phyloP scores from a whole-genome alignment of 2,113 vertebrate species.

The Ophiodon elongatus region DNA sequence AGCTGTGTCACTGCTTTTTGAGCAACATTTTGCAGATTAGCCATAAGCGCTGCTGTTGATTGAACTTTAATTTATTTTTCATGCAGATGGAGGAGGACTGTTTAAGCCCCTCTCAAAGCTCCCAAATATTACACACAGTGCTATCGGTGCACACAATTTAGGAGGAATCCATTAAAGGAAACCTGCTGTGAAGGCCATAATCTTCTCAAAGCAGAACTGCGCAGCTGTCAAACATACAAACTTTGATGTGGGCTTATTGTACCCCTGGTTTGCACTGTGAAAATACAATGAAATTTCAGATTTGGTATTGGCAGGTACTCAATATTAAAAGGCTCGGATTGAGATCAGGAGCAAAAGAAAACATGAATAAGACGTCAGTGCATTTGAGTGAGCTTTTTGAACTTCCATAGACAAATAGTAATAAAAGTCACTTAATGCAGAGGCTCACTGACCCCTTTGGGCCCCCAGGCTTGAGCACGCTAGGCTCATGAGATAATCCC shows the following conservation, averaged over 20 bases:
- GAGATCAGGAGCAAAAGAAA: neutral
- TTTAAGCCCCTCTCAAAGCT: neutral
- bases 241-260: constrained; percentile 6
- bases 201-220: neutral
- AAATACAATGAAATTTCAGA: neutral
- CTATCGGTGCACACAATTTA: neutral
- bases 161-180: constrained; percentile 2
- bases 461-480: neutral
- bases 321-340: neutral
- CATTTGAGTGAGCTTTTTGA: neutral
- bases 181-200: neutral
- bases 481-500: neutral
- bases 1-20: neutral
- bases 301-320: neutral
- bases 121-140: neutral
- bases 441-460: neutral
- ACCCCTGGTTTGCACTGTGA: neutral
- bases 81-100: neutral
- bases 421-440: neutral
- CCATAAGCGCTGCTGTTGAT: constrained; percentile 6
- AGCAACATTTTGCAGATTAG: neutral
- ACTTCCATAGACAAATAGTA: constrained; percentile 6
- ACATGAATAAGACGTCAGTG: neutral
- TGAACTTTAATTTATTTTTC: neutral
- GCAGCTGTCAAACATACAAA: neutral